Evolutionary conservation across 2,797 vertebrate genomes (phyloP).

Genomic region (Chloroceryle inda): DNA sequence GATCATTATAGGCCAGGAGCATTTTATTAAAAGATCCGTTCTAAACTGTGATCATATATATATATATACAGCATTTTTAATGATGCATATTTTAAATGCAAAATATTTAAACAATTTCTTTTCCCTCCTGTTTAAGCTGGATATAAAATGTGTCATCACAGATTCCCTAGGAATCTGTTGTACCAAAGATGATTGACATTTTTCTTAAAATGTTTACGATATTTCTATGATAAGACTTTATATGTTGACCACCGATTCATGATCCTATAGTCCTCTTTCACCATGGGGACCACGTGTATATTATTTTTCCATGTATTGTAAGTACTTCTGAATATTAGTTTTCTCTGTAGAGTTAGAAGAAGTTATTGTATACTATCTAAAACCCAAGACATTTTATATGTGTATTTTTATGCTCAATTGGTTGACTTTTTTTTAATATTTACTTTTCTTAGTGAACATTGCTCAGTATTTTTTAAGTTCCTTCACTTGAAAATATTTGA

Average conservation of each 20-base stretch:
- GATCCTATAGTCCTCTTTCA: conserved; percentile 27
- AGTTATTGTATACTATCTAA: conserved; percentile 28
- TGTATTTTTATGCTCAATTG: conserved; percentile 61
- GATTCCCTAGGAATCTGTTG: conserved; percentile 50
- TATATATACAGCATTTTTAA: conserved; percentile 66
- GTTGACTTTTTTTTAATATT: background rate
- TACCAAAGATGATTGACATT: conserved; percentile 78
- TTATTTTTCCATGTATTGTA: conserved; percentile 48
- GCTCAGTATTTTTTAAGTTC: background rate
- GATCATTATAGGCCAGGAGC: conserved; percentile 50
- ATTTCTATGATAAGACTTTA: conserved; percentile 52
- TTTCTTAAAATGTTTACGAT: conserved; percentile 74
- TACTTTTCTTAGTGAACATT: background rate
- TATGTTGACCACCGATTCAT: conserved; percentile 40
- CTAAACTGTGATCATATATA: conserved; percentile 69
- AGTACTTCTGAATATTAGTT: conserved; percentile 32
- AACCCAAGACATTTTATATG: conserved; percentile 58
- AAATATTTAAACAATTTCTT: conserved; percentile 67
- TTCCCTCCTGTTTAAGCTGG: conserved; percentile 48
- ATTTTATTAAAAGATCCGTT: conserved; percentile 18
- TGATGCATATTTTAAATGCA: conserved; percentile 72
- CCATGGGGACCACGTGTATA: background rate
- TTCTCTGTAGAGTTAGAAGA: conserved; percentile 23
- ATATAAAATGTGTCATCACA: conserved; percentile 39
- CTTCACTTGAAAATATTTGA: background rate